Percentiles rank a stretch among this genome's conserved stretches.
Evolutionary conservation across 2,888 invertebrate genomes (phyloP).

Genomic region (Eulithis testata): DNA sequence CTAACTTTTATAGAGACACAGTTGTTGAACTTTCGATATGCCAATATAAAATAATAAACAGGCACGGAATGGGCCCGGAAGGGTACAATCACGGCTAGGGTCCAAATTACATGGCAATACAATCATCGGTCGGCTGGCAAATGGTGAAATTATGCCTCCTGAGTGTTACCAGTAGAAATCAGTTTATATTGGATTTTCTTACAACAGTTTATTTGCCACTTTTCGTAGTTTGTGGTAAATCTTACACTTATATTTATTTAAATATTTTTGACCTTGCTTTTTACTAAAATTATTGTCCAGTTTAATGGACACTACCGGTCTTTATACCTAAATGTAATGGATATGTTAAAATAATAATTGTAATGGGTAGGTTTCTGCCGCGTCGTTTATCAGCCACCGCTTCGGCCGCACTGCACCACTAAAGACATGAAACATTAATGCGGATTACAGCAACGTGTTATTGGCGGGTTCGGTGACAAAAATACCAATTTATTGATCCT

Average conservation of each 20-base stretch:
- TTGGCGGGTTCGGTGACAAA: constrained; percentile 14
- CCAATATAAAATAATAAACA: constrained; percentile 32
- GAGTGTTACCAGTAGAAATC: constrained; percentile 20
- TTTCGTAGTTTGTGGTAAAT: neutral
- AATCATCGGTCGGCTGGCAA: constrained; percentile 39
- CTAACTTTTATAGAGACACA: neutral
- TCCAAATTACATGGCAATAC: constrained; percentile 37
- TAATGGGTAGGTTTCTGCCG: neutral
- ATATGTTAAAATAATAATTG: constrained; percentile 6
- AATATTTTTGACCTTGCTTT: too few species aligned
- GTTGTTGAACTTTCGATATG: constrained; percentile 8
- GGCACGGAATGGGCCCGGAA: constrained; percentile 20
- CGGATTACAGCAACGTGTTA: constrained; percentile 12
- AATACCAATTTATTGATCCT: neutral
- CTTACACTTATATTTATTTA: too few species aligned
- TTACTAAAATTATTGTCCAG: neutral
- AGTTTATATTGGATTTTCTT: constrained; percentile 13
- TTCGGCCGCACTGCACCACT: constrained; percentile 12
- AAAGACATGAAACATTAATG: constrained; percentile 20
- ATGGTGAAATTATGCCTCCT: constrained; percentile 43
- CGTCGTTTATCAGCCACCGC: constrained; percentile 15
- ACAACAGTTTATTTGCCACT: neutral
- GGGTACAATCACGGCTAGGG: constrained; percentile 25
- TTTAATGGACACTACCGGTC: neutral
- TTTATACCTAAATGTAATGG: neutral